phyloP scores from a whole-genome alignment of 2,888 invertebrate species.

The Gastrophysa polygoni region DNA sequence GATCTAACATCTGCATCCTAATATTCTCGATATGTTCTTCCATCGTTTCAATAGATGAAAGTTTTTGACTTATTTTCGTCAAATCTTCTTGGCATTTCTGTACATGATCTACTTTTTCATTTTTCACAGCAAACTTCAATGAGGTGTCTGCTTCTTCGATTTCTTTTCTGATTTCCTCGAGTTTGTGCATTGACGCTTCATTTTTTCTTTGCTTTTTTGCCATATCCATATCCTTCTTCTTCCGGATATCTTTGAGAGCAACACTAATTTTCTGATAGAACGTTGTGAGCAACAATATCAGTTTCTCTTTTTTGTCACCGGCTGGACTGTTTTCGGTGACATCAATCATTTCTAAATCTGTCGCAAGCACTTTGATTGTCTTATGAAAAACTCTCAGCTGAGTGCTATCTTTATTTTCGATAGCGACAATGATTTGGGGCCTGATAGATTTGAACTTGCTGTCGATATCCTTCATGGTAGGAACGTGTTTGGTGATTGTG shows the following conservation, averaged over 20 bases:
- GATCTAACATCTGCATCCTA: conserved; percentile 29
- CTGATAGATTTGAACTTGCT: conserved; percentile 36
- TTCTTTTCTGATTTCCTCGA: conserved; percentile 37
- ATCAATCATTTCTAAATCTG: conserved; percentile 40
- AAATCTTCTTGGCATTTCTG: conserved; percentile 31
- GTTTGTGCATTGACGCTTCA: conserved; percentile 30
- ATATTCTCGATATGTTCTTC: conserved; percentile 34
- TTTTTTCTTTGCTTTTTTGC: conserved; percentile 29
- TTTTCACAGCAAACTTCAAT: conserved; percentile 11
- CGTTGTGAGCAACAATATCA: conserved; percentile 29
- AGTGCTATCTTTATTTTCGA: conserved; percentile 38
- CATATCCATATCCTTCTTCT: conserved; percentile 33
- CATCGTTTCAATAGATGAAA: conserved; percentile 30
- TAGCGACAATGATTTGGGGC: conserved; percentile 35
- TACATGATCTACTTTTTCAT: conserved; percentile 12
- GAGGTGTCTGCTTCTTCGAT: conserved; percentile 34
- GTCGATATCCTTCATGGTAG: conserved; percentile 40
- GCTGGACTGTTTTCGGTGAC: conserved; percentile 29
- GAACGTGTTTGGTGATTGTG: conserved; percentile 14
- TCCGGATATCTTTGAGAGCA: conserved; percentile 35
- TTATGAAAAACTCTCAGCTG: conserved; percentile 36
- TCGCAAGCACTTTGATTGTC: conserved; percentile 38
- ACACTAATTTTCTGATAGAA: conserved; percentile 35
- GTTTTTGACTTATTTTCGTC: conserved; percentile 24
- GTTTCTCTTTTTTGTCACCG: conserved; percentile 34